Conservation (phyloP, 2,888 invertebrate species). For the Drosophila cognata region DNA sequence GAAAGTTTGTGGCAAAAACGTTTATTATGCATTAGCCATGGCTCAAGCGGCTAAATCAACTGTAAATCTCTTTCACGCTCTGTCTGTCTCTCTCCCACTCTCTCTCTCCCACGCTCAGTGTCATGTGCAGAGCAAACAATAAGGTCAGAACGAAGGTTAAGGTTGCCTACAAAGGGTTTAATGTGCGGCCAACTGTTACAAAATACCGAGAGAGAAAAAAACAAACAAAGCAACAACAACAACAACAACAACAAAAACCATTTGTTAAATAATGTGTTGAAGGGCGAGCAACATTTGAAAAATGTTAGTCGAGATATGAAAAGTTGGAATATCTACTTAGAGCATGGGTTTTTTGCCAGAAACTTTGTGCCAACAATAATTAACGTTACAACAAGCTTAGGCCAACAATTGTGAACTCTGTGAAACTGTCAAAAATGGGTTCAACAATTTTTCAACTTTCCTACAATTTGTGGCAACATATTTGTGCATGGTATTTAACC, state of each 20-base stretch:
- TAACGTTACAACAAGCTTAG: background rate
- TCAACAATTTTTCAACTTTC: background rate
- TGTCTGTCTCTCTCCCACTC: background rate
- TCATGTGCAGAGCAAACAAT: slow-evolving; percentile 38
- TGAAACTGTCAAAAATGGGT: slow-evolving; percentile 1
- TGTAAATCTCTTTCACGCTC: slow-evolving; percentile 63
- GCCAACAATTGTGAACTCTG: background rate
- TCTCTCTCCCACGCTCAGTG: background rate
- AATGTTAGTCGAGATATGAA: slow-evolving; percentile 20
- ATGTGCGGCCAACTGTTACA: slow-evolving; percentile 52
- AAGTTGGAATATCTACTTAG: slow-evolving; percentile 6
- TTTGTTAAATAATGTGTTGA: slow-evolving; percentile 49
- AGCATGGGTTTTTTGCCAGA: background rate
- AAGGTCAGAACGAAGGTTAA: slow-evolving; percentile 49
- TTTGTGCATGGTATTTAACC: background rate
- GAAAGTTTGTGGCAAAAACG: slow-evolving; percentile 69
- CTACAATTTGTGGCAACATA: background rate
- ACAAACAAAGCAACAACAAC: slow-evolving; percentile 7
- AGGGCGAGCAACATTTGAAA: slow-evolving; percentile 19
- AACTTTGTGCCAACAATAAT: slow-evolving; percentile 1
- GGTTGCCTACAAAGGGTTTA: slow-evolving; percentile 44
- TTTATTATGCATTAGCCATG: slow-evolving; percentile 78
- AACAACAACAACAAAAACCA: slow-evolving; percentile 15
- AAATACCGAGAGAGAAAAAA: slow-evolving; percentile 3
- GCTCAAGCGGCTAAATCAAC: slow-evolving; percentile 75